These are phyloP conservation scores for Ianthella basta DNA, from an alignment of 37 sponge, comb jelly and placozoan species.

Conservation along the genomic window DNA sequence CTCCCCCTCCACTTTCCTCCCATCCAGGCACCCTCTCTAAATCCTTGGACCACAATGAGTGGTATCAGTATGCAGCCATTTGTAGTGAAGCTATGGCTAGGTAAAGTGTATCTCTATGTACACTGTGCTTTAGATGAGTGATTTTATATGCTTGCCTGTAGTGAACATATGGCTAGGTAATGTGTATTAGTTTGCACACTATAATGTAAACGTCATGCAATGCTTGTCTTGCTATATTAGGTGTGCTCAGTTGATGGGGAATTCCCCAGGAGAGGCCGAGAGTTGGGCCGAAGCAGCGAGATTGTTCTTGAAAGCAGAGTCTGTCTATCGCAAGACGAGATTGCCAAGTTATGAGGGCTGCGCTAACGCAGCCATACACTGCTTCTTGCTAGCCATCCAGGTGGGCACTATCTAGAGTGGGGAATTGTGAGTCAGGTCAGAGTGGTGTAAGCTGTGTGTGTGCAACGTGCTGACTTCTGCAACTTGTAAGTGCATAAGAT, in stretches of 20 bases:
- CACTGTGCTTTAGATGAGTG: background rate
- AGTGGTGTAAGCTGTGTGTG: too few species aligned
- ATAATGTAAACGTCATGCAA: background rate
- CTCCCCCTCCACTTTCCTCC: background rate
- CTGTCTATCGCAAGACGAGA: slow-evolving; percentile 34
- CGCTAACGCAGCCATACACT: slow-evolving; percentile 71
- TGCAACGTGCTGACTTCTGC: too few species aligned
- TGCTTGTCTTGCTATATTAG: slow-evolving; percentile 14
- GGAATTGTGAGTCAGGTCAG: too few species aligned
- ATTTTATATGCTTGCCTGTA: background rate
- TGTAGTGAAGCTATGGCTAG: slow-evolving; percentile 82
- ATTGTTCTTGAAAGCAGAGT: slow-evolving; percentile 66
- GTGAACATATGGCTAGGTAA: too few species aligned
- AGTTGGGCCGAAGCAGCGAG: slow-evolving; percentile 79
- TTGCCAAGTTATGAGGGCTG: slow-evolving; percentile 57
- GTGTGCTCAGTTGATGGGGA: slow-evolving; percentile 70
- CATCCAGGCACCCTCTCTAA: slow-evolving; percentile 65
- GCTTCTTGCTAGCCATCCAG: slow-evolving; percentile 65
- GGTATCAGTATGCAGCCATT: slow-evolving; percentile 63
- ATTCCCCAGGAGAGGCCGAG: slow-evolving; percentile 68
- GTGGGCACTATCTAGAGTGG: too few species aligned
- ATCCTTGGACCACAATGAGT: slow-evolving; percentile 68
- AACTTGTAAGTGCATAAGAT: too few species aligned
- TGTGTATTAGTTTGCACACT: background rate
- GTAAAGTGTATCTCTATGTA: slow-evolving; percentile 16